Percentiles rank a stretch among this genome's conserved stretches.
phyloP scores from a whole-genome alignment of 2,113 vertebrate species.

The Thalassoma bifasciatum region DNA sequence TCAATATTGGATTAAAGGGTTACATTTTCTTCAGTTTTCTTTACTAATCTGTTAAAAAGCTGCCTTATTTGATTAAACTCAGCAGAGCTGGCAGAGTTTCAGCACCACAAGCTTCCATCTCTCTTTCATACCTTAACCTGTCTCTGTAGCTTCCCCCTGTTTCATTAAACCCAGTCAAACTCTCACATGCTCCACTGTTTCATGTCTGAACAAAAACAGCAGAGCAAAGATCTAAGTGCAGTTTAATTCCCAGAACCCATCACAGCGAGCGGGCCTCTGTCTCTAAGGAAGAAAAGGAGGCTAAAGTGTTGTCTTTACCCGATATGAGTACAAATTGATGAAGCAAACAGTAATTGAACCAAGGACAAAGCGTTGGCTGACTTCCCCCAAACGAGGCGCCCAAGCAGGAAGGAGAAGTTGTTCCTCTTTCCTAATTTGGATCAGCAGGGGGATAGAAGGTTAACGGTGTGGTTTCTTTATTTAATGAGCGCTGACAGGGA shows the following conservation, averaged over 20 bases:
- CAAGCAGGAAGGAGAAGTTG: neutral
- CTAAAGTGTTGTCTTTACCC: conserved; percentile 13
- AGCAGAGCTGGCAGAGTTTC: too few species aligned
- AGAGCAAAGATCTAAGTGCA: neutral
- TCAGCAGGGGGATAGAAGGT: neutral
- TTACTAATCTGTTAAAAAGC: too few species aligned
- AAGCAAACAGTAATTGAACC: conserved; percentile 22
- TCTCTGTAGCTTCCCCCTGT: too few species aligned
- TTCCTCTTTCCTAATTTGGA: conserved; percentile 18
- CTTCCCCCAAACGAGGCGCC: conserved; percentile 6
- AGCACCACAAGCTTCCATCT: too few species aligned
- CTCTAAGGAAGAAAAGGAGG: neutral
- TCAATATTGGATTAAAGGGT: too few species aligned
- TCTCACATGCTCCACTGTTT: neutral
- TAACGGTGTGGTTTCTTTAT: neutral
- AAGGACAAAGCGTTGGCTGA: conserved; percentile 50
- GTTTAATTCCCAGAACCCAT: conserved; percentile 19
- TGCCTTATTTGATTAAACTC: too few species aligned
- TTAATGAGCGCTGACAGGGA: conserved; percentile 33
- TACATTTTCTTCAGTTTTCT: too few species aligned
- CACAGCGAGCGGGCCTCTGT: neutral
- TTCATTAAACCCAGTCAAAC: neutral
- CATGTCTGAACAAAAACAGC: conserved; percentile 21
- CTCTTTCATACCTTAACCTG: too few species aligned
- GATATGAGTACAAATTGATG: conserved; percentile 23